Percentiles rank a stretch among this genome's conserved stretches.
Evolutionary conservation across 2,113 vertebrate genomes (phyloP).

Genomic region (Sardina pilchardus): DNA sequence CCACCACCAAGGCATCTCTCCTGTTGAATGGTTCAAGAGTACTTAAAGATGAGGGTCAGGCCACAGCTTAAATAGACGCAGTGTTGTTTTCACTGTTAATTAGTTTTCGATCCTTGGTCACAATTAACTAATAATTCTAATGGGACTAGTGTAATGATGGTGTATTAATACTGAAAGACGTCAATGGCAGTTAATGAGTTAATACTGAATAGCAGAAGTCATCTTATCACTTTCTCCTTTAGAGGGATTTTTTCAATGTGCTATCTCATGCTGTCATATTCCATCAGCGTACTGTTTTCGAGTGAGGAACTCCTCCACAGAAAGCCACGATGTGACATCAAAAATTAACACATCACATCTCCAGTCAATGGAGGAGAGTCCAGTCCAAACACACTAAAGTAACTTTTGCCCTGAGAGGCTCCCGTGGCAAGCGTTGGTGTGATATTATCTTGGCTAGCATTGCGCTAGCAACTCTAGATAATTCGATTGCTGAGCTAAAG

Average conservation of each 20-base stretch:
- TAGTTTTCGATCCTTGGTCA: background rate
- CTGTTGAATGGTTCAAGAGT: constrained; percentile 10
- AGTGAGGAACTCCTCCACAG: background rate
- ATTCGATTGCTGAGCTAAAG: constrained; percentile 35
- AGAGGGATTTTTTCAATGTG: background rate
- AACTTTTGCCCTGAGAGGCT: background rate
- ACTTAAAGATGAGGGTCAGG: constrained; percentile 1
- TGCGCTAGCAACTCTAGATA: background rate
- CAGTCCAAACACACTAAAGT: background rate
- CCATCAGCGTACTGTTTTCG: background rate
- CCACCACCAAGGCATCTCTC: background rate
- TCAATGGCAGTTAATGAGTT: no score
- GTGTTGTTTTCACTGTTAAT: background rate
- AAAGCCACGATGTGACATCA: background rate
- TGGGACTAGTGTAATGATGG: background rate
- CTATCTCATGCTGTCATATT: no score
- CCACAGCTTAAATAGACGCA: background rate
- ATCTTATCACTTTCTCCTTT: background rate
- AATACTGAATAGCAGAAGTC: background rate
- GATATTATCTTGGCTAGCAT: background rate
- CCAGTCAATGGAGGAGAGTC: background rate
- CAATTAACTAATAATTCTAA: background rate
- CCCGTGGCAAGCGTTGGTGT: background rate
- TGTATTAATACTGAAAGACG: background rate
- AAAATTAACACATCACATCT: background rate